These are phyloP conservation scores for Cheilosia vulpina DNA, from an alignment of 2,888 invertebrate species.

Conservation along the genomic window DNA sequence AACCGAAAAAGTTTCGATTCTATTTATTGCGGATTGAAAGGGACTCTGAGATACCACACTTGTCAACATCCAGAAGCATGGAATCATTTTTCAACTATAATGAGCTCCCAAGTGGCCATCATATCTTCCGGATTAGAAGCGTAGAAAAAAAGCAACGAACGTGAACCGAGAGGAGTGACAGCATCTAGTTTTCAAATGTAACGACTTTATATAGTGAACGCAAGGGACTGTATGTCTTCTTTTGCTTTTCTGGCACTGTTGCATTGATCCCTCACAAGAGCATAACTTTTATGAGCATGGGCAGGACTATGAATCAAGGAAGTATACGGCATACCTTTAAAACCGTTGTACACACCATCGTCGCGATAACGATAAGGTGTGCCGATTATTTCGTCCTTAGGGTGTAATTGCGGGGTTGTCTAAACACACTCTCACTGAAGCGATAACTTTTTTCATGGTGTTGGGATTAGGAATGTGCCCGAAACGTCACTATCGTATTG, in stretches of 20 bases:
- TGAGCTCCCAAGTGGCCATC: conserved; percentile 71
- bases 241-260: conserved; percentile 32
- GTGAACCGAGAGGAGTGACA: conserved; percentile 30
- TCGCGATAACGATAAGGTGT: conserved; percentile 42
- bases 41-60: too few species aligned
- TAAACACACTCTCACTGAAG: background rate
- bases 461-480: conserved; percentile 35
- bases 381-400: conserved; percentile 38
- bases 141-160: conserved; percentile 40
- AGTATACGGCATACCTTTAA: conserved; percentile 9
- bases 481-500: background rate
- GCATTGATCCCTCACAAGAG: conserved; percentile 23
- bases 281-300: conserved; percentile 16
- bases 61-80: conserved; percentile 3
- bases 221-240: background rate
- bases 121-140: conserved; percentile 53
- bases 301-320: background rate
- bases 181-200: conserved; percentile 18
- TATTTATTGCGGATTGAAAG: too few species aligned
- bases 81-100: conserved; percentile 72
- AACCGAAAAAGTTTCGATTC: too few species aligned
- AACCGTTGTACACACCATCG: background rate
- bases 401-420: conserved; percentile 45
- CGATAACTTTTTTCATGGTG: conserved; percentile 23
- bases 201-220: conserved; percentile 10